Conservation (phyloP, 2,888 invertebrate genomes). For the Drosophila dives region DNA sequence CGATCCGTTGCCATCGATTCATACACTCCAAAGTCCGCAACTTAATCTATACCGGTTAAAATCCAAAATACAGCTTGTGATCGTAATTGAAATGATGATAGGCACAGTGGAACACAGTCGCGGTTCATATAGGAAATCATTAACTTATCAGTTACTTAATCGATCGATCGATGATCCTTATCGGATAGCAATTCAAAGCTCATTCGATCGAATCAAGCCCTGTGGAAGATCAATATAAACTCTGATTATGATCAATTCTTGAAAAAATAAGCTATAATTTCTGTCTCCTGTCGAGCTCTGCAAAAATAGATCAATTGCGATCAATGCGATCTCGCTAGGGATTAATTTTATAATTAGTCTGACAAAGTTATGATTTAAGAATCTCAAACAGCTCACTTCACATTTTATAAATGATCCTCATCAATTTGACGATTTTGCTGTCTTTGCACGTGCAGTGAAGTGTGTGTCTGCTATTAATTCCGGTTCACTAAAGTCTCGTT, state of each 20-base stretch:
- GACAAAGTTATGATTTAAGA: constrained; percentile 17
- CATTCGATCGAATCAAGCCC: constrained; percentile 25
- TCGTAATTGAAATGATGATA: constrained; percentile 66
- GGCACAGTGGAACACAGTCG: constrained; percentile 52
- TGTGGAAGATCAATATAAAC: constrained; percentile 1
- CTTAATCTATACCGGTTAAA: constrained; percentile 40
- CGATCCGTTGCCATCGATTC: constrained; percentile 37
- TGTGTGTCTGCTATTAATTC: constrained; percentile 19
- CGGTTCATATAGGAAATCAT: constrained; percentile 3
- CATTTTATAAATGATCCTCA: constrained; percentile 8
- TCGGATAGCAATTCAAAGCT: constrained; percentile 1
- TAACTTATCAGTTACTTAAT: background rate
- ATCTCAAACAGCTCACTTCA: constrained; percentile 4
- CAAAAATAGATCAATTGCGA: constrained; percentile 28
- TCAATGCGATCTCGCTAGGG: constrained; percentile 8
- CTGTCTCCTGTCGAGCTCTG: background rate
- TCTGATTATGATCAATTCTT: constrained; percentile 1
- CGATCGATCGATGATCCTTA: background rate
- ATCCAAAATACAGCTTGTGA: constrained; percentile 47
- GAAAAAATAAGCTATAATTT: background rate
- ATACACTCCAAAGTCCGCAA: constrained; percentile 13
- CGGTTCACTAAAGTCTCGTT: background rate
- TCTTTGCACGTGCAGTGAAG: constrained; percentile 10
- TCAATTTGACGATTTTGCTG: constrained; percentile 3
- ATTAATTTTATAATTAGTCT: constrained; percentile 39